These are phyloP conservation scores for Paramuricea clavata DNA, from an alignment of 92 coral and sea anemone species.

Conservation along the genomic window DNA sequence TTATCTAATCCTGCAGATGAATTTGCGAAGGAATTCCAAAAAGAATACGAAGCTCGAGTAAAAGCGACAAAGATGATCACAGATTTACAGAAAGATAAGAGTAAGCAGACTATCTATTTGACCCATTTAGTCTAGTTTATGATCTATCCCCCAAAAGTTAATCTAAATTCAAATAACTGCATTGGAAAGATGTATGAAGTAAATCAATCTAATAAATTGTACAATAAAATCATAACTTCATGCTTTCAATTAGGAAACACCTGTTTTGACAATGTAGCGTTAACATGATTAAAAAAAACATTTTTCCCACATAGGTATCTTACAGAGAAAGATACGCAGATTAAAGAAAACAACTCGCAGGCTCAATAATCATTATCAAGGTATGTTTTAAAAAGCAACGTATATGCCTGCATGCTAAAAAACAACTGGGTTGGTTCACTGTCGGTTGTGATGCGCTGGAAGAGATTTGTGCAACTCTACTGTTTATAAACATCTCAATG, in stretches of 20 bases:
- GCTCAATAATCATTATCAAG: conserved; percentile 79
- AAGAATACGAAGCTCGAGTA: conserved; percentile 89
- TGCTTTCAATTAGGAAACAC: too few relatives aligned
- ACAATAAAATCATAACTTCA: neutral
- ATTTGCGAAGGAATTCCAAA: conserved; percentile 81
- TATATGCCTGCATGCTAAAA: neutral
- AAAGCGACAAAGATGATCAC: conserved; percentile 85
- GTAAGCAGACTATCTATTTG: conserved; percentile 58
- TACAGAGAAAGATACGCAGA: conserved; percentile 92
- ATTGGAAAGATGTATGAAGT: too few relatives aligned
- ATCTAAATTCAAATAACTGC: neutral
- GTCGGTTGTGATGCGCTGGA: too few relatives aligned
- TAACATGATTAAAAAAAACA: neutral
- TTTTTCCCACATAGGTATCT: conserved; percentile 68
- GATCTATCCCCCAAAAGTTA: too few relatives aligned
- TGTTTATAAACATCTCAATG: too few relatives aligned
- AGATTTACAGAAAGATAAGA: conserved; percentile 87
- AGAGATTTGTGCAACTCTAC: neutral
- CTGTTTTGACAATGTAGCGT: neutral
- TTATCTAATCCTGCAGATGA: conserved; percentile 70
- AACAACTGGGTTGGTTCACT: neutral
- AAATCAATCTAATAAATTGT: neutral
- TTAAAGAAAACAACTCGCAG: conserved; percentile 89
- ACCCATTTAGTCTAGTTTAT: too few relatives aligned
- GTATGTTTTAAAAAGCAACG: conserved; percentile 44